Percentiles rank a stretch among this genome's conserved stretches.
phyloP scores from a whole-genome alignment of 2,797 vertebrate species.

The Vultur gryphus region DNA sequence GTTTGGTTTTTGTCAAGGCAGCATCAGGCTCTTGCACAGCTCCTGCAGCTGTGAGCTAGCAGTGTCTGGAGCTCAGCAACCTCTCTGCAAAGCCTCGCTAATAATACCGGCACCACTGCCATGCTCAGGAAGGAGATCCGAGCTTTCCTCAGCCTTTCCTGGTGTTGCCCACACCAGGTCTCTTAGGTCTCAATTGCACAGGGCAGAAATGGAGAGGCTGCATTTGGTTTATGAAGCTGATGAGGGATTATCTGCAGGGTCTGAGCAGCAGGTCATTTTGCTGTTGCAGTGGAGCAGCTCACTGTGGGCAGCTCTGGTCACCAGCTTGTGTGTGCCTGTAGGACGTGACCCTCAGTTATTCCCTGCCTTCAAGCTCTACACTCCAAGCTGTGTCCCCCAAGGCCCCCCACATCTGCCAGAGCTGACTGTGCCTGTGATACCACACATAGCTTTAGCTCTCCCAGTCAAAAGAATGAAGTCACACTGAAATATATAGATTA shows the following conservation, averaged over 20 bases:
- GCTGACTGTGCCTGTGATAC: neutral
- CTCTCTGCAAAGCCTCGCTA: neutral
- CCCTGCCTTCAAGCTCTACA: neutral
- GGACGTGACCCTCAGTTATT: neutral
- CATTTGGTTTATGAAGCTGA: neutral
- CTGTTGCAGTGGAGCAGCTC: neutral
- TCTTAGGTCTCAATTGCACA: neutral
- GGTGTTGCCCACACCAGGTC: neutral
- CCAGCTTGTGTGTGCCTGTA: neutral
- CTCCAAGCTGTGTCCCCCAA: neutral
- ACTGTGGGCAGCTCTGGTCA: neutral
- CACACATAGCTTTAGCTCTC: neutral
- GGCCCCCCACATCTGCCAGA: neutral
- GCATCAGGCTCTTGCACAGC: neutral
- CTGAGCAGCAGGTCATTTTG: neutral
- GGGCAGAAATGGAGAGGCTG: neutral
- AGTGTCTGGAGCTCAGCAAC: neutral
- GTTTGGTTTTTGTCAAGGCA: neutral
- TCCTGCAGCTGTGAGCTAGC: rapidly evolving
- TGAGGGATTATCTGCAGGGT: neutral
- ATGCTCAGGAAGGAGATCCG: neutral
- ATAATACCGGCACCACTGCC: neutral
- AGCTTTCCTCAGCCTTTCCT: neutral
- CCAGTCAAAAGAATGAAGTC: neutral
- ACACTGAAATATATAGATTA: neutral